A percentile compares a stretch with the other conserved stretches of the same genome.
Conservation (phyloP, 2,113 vertebrate species). For the Euleptes europaea region DNA sequence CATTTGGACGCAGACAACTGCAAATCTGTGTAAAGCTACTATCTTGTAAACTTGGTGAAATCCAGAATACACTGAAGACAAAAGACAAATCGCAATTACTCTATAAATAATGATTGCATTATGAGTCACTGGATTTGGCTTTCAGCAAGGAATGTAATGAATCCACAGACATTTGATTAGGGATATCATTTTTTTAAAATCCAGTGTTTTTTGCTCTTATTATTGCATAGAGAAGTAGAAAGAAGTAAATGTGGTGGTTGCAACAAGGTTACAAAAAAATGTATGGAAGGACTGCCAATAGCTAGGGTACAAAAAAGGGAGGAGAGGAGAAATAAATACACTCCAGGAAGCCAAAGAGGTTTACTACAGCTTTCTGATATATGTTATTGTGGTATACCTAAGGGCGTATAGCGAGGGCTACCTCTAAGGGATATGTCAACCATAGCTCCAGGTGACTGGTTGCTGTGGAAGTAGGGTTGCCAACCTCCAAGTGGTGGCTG, state of each 20-base stretch:
- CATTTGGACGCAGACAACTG: not conserved
- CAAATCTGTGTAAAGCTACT: not conserved
- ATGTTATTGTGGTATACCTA: not conserved
- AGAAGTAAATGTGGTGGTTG: not conserved
- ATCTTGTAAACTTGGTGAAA: not conserved
- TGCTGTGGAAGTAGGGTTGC: too few species aligned
- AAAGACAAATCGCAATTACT: not conserved
- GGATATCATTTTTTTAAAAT: not conserved
- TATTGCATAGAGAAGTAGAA: not conserved
- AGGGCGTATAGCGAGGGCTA: not conserved
- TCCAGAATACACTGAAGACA: not conserved
- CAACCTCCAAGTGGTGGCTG: too few species aligned
- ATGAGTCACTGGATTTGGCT: not conserved
- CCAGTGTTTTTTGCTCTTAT: not conserved
- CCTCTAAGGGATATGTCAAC: too few species aligned
- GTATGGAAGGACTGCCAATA: not conserved
- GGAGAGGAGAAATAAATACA: not conserved
- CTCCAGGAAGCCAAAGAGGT: not conserved
- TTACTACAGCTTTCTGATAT: not conserved
- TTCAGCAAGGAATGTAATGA: not conserved
- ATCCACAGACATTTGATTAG: not conserved
- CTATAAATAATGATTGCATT: not conserved
- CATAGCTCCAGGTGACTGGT: too few species aligned
- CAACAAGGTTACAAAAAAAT: not conserved
- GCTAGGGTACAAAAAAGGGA: not conserved